Base-by-base conservation (phyloP, 2,797 vertebrate genomes). In the Huso huso region DNA sequence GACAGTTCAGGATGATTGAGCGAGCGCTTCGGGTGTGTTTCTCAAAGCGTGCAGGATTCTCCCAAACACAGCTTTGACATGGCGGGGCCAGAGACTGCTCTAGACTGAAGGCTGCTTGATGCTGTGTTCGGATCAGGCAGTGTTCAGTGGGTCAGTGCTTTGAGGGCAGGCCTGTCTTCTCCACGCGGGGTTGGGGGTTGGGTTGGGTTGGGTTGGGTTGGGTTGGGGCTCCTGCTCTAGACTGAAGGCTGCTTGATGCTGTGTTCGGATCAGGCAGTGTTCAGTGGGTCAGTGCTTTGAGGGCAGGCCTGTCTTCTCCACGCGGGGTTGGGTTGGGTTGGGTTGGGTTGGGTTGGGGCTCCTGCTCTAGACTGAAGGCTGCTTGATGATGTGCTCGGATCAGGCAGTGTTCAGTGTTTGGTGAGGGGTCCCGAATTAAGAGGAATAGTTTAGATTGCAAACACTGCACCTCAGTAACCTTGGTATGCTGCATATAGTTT, bases 381-480 rank as follows among this genome's bases (percentile, higher is more conserved):
- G n/a, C n/a, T n/a, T n/a, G n/a, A n/a, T n/a, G n/a, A n/a, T n/a
- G n/a, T n/a, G n/a, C n/a, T n/a, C n/a, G n/a, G n/a, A n/a, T n/a
- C n/a, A n/a, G n/a, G n/a, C n/a, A n/a, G n/a, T n/a, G n/a, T n/a
- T n/a, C n/a, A n/a, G 79, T 74, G 78, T 84, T 88, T 87, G 81
- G 79, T 82, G 86, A 88, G 84, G 82, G 77, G 87, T 88, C 79
- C 81, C 73, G 15, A 18, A 86, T 81, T 77, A 72, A 78, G 82
- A 85, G 81, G 78, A 74, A 79, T 84, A 83, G 81, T 83, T 82
- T 84, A 88, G 79, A 87, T 85, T 82, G 81, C 78, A 82, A 92
- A 89, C 89, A 88, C 84, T 89, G 88, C 92, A 93, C 93, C 93
- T 95, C 93, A 92, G 86, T 90, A 91, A 91, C 92, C 91, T 94